These are phyloP conservation scores for Echinops telfairi DNA, from an alignment of 2,113 vertebrate genomes.

Conservation along the genomic window DNA sequence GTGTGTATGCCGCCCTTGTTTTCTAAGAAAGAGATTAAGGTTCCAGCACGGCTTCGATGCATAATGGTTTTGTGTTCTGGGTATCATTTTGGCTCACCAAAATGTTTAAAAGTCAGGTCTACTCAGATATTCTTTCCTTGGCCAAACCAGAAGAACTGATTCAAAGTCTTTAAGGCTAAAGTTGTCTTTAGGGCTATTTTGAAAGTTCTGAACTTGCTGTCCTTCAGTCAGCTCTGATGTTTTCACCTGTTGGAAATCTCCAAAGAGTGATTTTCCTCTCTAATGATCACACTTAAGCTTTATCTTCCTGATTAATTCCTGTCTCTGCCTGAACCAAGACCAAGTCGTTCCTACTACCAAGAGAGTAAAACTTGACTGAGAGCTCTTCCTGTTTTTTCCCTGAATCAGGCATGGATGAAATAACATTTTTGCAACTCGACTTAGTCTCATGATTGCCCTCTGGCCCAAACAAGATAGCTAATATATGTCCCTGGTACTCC, in stretches of 20 bases:
- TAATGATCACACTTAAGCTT: not conserved
- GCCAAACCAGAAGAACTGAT: too few species aligned
- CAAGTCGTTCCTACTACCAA: not conserved
- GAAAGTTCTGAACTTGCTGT: constrained; percentile 33
- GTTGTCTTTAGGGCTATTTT: not conserved
- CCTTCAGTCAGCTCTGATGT: not conserved
- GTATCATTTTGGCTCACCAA: too few species aligned
- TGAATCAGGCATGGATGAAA: constrained; percentile 16
- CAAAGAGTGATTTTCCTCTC: not conserved
- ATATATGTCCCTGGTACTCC: not conserved
- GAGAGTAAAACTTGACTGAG: not conserved
- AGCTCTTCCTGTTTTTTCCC: not conserved
- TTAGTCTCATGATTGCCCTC: not conserved
- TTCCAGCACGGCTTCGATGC: too few species aligned
- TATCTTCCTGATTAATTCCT: constrained; percentile 1
- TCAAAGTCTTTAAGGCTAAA: too few species aligned
- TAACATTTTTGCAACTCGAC: not conserved
- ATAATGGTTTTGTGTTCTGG: too few species aligned
- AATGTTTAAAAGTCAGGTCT: too few species aligned
- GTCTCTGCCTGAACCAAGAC: constrained; percentile 3
- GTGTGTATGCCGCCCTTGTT: too few species aligned
- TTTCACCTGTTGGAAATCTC: not conserved
- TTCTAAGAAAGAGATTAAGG: too few species aligned
- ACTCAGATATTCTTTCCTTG: too few species aligned
- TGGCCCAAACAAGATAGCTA: not conserved